A percentile compares a stretch with the other conserved stretches of the same genome.
These are phyloP conservation scores for Sesia bembeciformis DNA, from an alignment of 2,888 invertebrate genomes.

Conservation along the genomic window DNA sequence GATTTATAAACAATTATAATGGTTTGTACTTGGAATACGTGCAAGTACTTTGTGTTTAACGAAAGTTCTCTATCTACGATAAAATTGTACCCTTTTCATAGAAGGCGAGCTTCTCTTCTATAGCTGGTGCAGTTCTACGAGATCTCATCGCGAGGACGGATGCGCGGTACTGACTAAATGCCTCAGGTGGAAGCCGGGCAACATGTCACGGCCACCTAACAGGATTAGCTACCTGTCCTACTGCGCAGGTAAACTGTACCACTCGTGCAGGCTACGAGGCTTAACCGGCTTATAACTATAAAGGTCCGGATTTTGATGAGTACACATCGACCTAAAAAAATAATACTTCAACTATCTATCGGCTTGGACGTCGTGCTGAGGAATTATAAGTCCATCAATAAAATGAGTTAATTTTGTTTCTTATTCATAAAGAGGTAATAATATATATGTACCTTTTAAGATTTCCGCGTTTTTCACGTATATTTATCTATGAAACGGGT, in stretches of 20 bases:
- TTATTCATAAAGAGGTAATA: too few species aligned
- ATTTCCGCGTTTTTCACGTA: too few species aligned
- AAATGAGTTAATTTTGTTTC: too few species aligned
- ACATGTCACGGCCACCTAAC: constrained; percentile 72
- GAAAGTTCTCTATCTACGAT: not conserved
- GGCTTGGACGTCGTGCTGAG: too few species aligned
- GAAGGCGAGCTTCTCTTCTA: constrained; percentile 68
- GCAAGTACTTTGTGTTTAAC: not conserved
- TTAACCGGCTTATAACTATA: constrained; percentile 44
- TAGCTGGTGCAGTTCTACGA: constrained; percentile 61
- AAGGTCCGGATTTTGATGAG: constrained; percentile 19
- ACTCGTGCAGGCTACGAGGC: constrained; percentile 37
- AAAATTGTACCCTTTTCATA: constrained; percentile 60
- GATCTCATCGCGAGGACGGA: constrained; percentile 52
- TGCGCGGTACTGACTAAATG: constrained; percentile 45
- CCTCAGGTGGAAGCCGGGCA: constrained; percentile 62
- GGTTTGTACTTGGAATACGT: too few species aligned
- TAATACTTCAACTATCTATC: not conserved
- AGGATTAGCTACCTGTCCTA: constrained; percentile 65
- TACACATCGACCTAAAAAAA: not conserved
- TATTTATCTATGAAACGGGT: too few species aligned
- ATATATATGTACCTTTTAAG: too few species aligned
- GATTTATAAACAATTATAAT: too few species aligned
- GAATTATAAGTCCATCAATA: too few species aligned
- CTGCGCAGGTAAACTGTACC: constrained; percentile 58